Evolutionary conservation across 2,113 vertebrate genomes (phyloP).

Genomic region (Rhynchomys soricoides): DNA sequence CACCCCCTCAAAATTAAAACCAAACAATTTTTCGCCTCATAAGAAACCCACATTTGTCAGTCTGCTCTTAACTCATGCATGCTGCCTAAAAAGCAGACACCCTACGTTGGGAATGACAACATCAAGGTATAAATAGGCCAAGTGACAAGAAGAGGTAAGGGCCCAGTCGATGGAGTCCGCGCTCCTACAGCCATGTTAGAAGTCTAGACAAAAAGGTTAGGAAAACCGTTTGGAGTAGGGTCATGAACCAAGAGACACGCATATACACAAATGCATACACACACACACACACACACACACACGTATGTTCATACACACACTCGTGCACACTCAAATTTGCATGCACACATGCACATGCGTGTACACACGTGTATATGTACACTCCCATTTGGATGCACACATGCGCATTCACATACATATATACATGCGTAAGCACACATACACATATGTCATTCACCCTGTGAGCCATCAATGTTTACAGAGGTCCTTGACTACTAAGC

Average conservation of each 20-base stretch:
- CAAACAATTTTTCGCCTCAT: slow-evolving; percentile 34
- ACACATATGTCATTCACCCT: no score
- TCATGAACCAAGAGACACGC: not conserved
- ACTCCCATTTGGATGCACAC: no score
- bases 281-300: no score
- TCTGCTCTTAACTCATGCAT: slow-evolving; percentile 1
- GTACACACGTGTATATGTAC: no score
- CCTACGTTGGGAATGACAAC: not conserved
- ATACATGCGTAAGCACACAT: no score
- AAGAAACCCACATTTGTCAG: slow-evolving; percentile 25
- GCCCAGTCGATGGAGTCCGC: not conserved
- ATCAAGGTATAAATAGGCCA: not conserved
- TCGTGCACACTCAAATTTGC: no score
- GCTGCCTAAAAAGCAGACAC: not conserved
- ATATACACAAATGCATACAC: no score
- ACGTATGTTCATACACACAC: not conserved
- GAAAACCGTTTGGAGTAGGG: not conserved
- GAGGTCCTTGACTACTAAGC: not conserved
- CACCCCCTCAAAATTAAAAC: slow-evolving; percentile 46
- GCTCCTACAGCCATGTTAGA: not conserved
- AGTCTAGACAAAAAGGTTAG: not conserved
- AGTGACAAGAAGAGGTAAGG: not conserved
- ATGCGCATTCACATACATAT: no score
- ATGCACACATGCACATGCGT: no score
- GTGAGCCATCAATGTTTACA: not conserved